phyloP scores from a whole-genome alignment of 1,140 invertebrate species.

The Varroa destructor region DNA sequence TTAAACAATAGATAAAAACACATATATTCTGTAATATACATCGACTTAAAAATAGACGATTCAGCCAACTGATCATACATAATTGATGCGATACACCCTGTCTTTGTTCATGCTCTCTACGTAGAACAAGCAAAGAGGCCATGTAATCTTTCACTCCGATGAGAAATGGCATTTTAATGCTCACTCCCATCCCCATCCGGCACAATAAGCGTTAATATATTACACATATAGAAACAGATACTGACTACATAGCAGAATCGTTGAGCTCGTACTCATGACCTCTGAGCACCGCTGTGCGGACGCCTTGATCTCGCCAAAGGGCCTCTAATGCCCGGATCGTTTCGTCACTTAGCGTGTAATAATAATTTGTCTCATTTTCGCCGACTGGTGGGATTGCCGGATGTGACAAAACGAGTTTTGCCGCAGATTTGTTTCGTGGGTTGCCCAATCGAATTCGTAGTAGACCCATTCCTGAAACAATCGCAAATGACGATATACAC shows the following conservation, averaged over 20 bases:
- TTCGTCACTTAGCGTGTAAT: constrained; percentile 13
- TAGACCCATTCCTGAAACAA: constrained; percentile 47
- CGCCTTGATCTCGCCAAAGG: constrained; percentile 46
- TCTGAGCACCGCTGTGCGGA: constrained; percentile 49
- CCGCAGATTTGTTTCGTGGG: constrained; percentile 47
- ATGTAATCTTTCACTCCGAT: too few relatives aligned
- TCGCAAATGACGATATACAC: background rate
- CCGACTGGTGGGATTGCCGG: constrained; percentile 30
- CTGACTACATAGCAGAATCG: constrained; percentile 58
- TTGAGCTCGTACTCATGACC: constrained; percentile 61
- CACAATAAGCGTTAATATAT: too few relatives aligned
- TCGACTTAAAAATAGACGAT: too few relatives aligned
- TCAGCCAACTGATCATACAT: too few relatives aligned
- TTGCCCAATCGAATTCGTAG: constrained; percentile 51
- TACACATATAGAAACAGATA: constrained; percentile 25
- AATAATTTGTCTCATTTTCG: constrained; percentile 29
- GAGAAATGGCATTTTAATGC: too few relatives aligned
- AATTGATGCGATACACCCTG: too few relatives aligned
- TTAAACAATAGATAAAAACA: constrained; percentile 26
- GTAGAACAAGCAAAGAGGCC: too few relatives aligned
- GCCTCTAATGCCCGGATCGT: constrained; percentile 36
- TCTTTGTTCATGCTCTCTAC: too few relatives aligned
- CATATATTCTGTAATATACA: too few relatives aligned
- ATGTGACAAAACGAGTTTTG: constrained; percentile 28
- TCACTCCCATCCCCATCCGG: too few relatives aligned